phyloP scores from a whole-genome alignment of 2,113 vertebrate species.

The Cinclus mexicanus region DNA sequence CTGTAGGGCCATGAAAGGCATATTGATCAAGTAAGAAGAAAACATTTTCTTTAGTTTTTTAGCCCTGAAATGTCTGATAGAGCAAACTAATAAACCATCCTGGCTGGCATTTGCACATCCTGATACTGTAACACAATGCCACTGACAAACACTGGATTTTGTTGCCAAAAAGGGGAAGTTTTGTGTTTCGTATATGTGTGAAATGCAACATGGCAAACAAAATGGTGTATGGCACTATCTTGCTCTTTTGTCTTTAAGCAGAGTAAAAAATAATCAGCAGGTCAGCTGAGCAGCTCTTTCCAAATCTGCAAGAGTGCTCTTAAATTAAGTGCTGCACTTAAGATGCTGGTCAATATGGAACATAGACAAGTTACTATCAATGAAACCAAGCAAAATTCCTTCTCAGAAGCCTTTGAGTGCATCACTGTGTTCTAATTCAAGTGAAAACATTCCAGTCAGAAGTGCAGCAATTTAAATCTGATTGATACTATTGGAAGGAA shows the following conservation, averaged over 20 bases:
- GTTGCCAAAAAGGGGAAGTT: not conserved
- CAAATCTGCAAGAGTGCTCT: not conserved
- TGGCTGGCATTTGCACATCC: not conserved
- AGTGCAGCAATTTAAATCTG: not conserved
- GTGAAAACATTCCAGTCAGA: not conserved
- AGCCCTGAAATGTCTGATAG: not conserved
- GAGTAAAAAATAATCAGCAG: not conserved
- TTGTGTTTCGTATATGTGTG: not conserved
- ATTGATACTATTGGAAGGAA: not conserved
- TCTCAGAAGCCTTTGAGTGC: not conserved
- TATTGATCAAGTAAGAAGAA: not conserved
- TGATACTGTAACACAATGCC: not conserved
- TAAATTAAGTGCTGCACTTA: not conserved
- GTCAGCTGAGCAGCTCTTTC: not conserved
- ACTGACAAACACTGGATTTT: not conserved
- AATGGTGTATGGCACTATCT: not conserved
- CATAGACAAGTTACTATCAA: not conserved
- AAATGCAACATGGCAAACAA: not conserved
- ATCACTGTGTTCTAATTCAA: not conserved
- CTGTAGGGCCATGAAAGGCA: not conserved
- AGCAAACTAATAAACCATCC: not conserved
- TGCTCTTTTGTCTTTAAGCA: not conserved
- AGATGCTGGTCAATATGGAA: not conserved
- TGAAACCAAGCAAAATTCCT: not conserved
- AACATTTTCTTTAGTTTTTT: not conserved